Conservation (phyloP, 2,113 vertebrate species). For the Varanus salvator region DNA sequence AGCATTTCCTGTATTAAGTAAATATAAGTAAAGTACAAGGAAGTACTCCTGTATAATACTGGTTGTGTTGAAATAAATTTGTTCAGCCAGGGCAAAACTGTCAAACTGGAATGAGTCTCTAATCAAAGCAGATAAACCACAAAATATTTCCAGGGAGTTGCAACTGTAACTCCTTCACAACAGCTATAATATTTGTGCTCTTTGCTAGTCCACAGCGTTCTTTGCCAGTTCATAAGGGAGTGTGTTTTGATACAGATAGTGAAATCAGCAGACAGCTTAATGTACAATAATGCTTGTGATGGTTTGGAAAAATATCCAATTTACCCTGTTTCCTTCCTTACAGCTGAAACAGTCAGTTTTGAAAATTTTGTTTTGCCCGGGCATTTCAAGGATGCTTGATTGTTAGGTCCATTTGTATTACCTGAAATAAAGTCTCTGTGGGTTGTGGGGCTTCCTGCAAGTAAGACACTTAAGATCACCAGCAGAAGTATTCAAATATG, state of each 20-base stretch:
- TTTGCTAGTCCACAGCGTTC: conserved; percentile 2
- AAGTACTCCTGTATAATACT: conserved; percentile 66
- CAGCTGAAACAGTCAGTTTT: fast-evolving
- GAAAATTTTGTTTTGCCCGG: not conserved
- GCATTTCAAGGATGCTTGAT: not conserved
- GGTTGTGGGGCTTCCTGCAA: not conserved
- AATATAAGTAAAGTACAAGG: conserved; percentile 27
- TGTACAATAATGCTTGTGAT: not conserved
- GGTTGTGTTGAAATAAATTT: conserved; percentile 56
- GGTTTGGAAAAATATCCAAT: not conserved
- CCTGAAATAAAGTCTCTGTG: not conserved
- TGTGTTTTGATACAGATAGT: not conserved
- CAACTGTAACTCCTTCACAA: conserved; percentile 58
- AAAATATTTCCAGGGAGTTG: conserved; percentile 56
- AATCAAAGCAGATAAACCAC: conserved; percentile 51
- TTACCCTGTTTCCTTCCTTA: not conserved
- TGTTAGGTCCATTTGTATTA: not conserved
- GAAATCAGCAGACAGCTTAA: not conserved
- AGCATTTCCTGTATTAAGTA: conserved; percentile 69
- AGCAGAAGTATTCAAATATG: not conserved
- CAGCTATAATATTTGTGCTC: conserved; percentile 12
- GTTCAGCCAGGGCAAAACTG: conserved; percentile 42
- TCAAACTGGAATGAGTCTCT: not conserved
- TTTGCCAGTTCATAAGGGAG: conserved; percentile 6
- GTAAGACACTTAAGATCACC: not conserved